Evolutionary conservation across 2,113 vertebrate genomes (phyloP).

Genomic region (Salvelinus sp.): DNA sequence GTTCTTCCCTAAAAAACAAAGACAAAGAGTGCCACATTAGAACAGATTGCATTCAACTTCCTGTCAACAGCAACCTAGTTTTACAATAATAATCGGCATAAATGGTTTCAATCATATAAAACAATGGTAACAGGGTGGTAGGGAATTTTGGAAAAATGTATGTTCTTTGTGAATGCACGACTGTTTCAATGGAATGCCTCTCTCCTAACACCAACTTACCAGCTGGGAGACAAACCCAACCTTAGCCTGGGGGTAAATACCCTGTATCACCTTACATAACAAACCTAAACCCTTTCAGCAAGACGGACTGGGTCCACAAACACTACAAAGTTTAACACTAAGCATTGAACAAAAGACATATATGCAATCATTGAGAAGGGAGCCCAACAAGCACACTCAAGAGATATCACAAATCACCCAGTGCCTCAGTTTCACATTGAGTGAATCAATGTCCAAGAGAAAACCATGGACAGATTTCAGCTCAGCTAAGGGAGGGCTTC

Average conservation of each 20-base stretch:
- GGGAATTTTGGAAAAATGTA: neutral
- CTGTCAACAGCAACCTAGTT: neutral
- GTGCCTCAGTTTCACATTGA: neutral
- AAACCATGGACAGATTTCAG: neutral
- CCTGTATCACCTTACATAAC: too few relatives aligned
- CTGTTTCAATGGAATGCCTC: neutral
- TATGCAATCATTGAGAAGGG: too few relatives aligned
- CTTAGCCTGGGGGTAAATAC: too few relatives aligned
- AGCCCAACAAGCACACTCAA: neutral
- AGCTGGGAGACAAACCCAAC: neutral
- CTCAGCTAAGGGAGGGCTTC: neutral
- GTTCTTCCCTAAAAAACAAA: conserved; percentile 81
- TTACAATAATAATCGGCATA: neutral
- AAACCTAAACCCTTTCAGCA: too few relatives aligned
- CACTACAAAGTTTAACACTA: too few relatives aligned
- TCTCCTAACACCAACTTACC: neutral
- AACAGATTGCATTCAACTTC: neutral
- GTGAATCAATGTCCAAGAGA: neutral
- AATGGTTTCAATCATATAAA: neutral
- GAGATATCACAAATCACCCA: neutral
- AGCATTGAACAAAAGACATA: too few relatives aligned
- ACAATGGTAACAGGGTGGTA: neutral
- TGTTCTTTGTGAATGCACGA: neutral
- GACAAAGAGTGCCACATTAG: too few relatives aligned
- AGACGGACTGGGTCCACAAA: too few relatives aligned